phyloP scores from a whole-genome alignment of 2,113 vertebrate species.

The Regulus satrapa region DNA sequence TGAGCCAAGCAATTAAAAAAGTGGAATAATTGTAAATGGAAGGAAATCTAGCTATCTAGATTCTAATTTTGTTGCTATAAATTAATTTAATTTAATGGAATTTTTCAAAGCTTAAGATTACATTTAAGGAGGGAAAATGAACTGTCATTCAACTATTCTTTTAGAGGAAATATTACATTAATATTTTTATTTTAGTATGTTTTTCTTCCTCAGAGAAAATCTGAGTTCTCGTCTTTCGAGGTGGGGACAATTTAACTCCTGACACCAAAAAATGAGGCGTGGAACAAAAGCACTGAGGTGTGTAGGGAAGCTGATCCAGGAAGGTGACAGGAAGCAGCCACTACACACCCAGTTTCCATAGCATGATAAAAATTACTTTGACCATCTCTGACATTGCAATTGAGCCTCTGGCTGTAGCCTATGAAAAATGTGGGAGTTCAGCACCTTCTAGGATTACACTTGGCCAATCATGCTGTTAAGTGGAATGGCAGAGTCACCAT shows the following conservation, averaged over 20 bases:
- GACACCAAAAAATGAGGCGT: not conserved
- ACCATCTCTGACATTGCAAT: not conserved
- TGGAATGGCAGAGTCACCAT: not conserved
- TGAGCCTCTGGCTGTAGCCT: not conserved
- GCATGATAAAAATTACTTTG: not conserved
- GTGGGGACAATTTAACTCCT: not conserved
- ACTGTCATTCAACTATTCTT: not conserved
- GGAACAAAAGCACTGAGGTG: not conserved
- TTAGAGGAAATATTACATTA: not conserved
- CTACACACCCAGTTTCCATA: not conserved
- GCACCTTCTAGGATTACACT: not conserved
- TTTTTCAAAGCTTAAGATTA: not conserved
- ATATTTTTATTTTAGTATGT: not conserved
- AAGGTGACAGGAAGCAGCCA: not conserved
- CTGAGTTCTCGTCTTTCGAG: not conserved
- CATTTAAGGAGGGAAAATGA: not conserved
- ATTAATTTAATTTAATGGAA: not conserved
- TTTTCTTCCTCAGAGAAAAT: not conserved
- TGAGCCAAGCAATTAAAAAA: conserved; percentile 23
- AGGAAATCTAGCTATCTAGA: not conserved
- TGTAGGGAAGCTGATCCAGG: not conserved
- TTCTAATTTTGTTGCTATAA: not conserved
- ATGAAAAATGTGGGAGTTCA: not conserved
- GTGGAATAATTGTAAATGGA: not conserved
- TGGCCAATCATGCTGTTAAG: accelerated